Evolutionary conservation across 1,140 invertebrate genomes (phyloP).

Genomic region (Drosophila arizonae): DNA sequence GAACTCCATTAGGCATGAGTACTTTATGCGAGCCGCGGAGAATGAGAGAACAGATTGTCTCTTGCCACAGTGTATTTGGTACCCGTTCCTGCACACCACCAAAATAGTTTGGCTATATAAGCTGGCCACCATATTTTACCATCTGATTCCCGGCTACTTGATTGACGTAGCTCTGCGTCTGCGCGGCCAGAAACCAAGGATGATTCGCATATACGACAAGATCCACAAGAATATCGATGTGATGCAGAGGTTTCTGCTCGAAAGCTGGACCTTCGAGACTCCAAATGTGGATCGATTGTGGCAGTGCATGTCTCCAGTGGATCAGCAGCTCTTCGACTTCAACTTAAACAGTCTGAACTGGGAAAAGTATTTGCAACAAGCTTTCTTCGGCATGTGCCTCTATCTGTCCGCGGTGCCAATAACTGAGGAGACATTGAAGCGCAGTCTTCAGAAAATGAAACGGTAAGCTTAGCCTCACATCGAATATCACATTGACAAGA

Average conservation of each 20-base stretch:
- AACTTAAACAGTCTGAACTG: slow-evolving; percentile 86
- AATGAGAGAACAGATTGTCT: slow-evolving; percentile 68
- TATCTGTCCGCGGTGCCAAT: slow-evolving; percentile 88
- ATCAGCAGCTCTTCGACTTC: slow-evolving; percentile 87
- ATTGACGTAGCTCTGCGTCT: slow-evolving; percentile 84
- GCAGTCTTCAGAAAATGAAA: not conserved
- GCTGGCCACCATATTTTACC: slow-evolving; percentile 83
- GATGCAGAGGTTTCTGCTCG: slow-evolving; percentile 86
- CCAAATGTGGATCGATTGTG: slow-evolving; percentile 86
- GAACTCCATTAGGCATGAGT: slow-evolving; percentile 85
- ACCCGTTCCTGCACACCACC: slow-evolving; percentile 79
- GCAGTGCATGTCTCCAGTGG: slow-evolving; percentile 84
- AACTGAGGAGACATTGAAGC: slow-evolving; percentile 84
- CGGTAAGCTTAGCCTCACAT: slow-evolving; percentile 19
- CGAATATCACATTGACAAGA: too few species aligned
- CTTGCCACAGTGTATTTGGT: slow-evolving; percentile 83
- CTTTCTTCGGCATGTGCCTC: slow-evolving; percentile 86
- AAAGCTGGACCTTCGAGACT: slow-evolving; percentile 87
- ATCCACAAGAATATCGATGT: slow-evolving; percentile 87
- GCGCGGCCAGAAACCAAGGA: slow-evolving; percentile 66
- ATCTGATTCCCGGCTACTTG: slow-evolving; percentile 85
- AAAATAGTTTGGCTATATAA: slow-evolving; percentile 75
- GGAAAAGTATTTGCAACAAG: slow-evolving; percentile 85
- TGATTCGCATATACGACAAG: slow-evolving; percentile 88
- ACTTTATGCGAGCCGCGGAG: slow-evolving; percentile 81